Percentiles rank a stretch among this genome's conserved stretches.
phyloP scores from a whole-genome alignment of 2,888 invertebrate genomes.

The Clunio marinus region DNA sequence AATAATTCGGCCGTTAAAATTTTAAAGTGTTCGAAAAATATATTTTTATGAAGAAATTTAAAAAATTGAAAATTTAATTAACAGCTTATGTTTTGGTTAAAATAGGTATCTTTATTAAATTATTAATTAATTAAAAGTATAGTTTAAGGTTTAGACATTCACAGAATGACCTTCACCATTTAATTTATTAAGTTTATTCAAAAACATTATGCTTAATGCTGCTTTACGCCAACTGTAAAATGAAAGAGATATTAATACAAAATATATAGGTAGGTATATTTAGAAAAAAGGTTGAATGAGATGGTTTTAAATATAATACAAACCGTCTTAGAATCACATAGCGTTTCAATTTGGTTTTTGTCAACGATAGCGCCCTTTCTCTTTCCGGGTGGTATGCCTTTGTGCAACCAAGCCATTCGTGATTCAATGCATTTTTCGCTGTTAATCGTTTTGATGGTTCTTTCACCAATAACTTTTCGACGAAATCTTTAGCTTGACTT shows the following conservation, averaged over 20 bases:
- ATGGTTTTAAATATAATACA: too few relatives aligned
- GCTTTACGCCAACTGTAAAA: slow-evolving; percentile 27
- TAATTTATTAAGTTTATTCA: slow-evolving; percentile 23
- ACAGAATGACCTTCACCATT: neutral
- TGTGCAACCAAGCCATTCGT: slow-evolving; percentile 71
- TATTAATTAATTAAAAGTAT: too few relatives aligned
- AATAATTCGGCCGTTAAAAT: too few relatives aligned
- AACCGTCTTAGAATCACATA: slow-evolving; percentile 63
- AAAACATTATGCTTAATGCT: slow-evolving; percentile 20
- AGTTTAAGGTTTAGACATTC: too few relatives aligned
- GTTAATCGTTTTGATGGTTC: slow-evolving; percentile 72
- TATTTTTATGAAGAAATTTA: too few relatives aligned
- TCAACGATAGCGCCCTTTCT: slow-evolving; percentile 65
- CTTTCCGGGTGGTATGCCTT: slow-evolving; percentile 48
- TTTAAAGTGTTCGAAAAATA: too few relatives aligned
- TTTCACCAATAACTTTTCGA: slow-evolving; percentile 76
- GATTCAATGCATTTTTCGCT: slow-evolving; percentile 66
- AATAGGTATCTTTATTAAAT: neutral
- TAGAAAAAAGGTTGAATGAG: too few relatives aligned
- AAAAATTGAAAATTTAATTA: too few relatives aligned
- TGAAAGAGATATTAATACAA: neutral
- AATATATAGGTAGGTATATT: too few relatives aligned
- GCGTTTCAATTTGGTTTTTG: slow-evolving; percentile 75
- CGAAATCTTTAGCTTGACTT: slow-evolving; percentile 87
- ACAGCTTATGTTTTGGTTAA: too few relatives aligned